Evolutionary conservation across 2,797 vertebrate genomes (phyloP), one percentile per base, ranked within the genome.

Genomic region (Anableps anableps): DNA sequence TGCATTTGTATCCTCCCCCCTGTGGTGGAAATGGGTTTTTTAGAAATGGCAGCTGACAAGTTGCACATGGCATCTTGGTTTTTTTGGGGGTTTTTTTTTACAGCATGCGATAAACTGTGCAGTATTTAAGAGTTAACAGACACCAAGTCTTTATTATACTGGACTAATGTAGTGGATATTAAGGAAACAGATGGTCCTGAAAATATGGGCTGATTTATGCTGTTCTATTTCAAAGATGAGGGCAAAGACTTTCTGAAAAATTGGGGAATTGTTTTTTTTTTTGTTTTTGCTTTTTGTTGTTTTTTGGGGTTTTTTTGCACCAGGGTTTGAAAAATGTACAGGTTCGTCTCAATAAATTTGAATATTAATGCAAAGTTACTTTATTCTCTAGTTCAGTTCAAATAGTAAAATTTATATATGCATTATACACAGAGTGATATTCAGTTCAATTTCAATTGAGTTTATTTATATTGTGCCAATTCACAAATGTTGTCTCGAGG

Each of bases 61-160:
- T 55, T 77, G 13, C 68, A 51, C 53, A 45, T 47, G 68, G 68
- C 14, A n/a, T 19, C 43, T 72, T 72, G 64, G 41, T 68, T 41
- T 23, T 53, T 10, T 10, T 5, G 26, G 26, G 4, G 14, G 2
- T 55, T 23, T 70, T 23, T 41, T 43, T 38, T 77, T 76, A 76
- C 81, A 80, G 58, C 43, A 36, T 76, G 78, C 38, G 55, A 78
- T 72, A 72, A 75, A 78, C 62, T 50, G 0, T n/a, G 41, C 68
- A 72, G 41, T 45, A 72, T 19, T 45, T 17, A 47, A 47, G 31
- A 45, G 41, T 72, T 72, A 45, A 72, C 41, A 72, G 68, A 29
- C 45, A 45, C 68, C 41, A n/a, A 19, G 23, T 16, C 16, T 36
- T 71, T 71, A 38, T 71, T n/a, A 71, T 17, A 14, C 68, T 45